Base-by-base conservation (phyloP, 2,113 vertebrate genomes). In the Ariopsis seemanni region DNA sequence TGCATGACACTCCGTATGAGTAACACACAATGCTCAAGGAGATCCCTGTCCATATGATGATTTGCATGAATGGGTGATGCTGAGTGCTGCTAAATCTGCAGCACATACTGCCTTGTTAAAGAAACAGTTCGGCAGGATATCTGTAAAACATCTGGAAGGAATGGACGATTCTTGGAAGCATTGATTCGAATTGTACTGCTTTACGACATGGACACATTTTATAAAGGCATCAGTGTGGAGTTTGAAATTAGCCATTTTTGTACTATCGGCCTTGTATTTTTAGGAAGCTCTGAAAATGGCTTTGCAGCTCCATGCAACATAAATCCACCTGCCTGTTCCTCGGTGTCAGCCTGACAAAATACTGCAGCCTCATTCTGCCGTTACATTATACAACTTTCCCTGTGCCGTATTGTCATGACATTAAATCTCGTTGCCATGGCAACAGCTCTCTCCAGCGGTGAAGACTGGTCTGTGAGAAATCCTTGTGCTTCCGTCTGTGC, bases 401-500 rank as follows among this genome's bases (percentile, higher is more conserved):
- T 30, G 74, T 82, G 67, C 82, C 34, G 83, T 69, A 58, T 90
- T 90, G 85, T 87, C 87, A 83, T 85, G 67, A 79, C 84, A 63
- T 77, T 87, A 88, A 80, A 74, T 85, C 87, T 79, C 87, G 90
- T 91, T 55, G 17, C 87, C 72, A 88, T 91, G 84, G 87, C 82
- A 90, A 91, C 90, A 85, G 71, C 85, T 82, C 80, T 91, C 85
- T 88, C 82, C 34, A 88, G 79, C 27, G 65, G 69, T 55, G 87
- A 80, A 71, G 22, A 52, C 62, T 82, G 57, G 86, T 88, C 25
- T 85, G 62, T 84, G 89, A 89, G 30, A 88, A 87, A 87, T 87
- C 87, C 85, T 82, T 71, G 42, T 14, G 57, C 82, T 87, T 87
- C 60, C 63, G 69, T 62, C 75, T 71, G 48, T 60, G 57, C 82